A percentile compares a stretch with the other conserved stretches of the same genome.
Conservation (phyloP, 1,140 invertebrate species). For the Chrysomallon squamiferum region DNA sequence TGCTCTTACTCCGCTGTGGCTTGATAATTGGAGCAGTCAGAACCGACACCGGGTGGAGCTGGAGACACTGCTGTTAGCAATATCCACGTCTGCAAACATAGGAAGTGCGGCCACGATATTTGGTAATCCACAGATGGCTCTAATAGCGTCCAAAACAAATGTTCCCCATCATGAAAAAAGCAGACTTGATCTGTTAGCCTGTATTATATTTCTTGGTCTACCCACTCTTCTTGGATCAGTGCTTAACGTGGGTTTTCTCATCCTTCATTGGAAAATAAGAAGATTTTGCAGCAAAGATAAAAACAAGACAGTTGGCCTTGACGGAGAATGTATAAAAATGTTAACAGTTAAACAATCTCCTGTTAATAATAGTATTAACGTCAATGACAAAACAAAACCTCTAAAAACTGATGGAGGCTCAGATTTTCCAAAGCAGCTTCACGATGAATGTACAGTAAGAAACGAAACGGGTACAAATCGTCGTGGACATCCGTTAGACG, state of each 20-base stretch:
- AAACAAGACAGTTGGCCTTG: no score
- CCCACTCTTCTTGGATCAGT: conserved; percentile 10
- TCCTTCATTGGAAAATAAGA: conserved; percentile 3
- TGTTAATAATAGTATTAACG: no score
- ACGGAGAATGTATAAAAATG: no score
- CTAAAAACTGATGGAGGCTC: no score
- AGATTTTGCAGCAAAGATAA: no score
- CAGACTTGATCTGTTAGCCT: conserved; percentile 1
- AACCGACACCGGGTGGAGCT: conserved; percentile 13
- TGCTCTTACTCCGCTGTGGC: conserved; percentile 12
- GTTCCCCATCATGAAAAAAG: background rate
- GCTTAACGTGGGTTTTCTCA: conserved; percentile 12
- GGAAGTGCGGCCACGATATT: conserved; percentile 19
- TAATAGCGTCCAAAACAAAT: conserved; percentile 17
- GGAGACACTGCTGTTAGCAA: conserved; percentile 11
- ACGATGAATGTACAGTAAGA: no score
- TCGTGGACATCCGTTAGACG: no score
- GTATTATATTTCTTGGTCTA: conserved; percentile 8
- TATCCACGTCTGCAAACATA: conserved; percentile 20
- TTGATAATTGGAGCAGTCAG: conserved; percentile 13
- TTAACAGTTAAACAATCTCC: no score
- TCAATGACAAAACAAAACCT: no score
- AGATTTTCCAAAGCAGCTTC: no score
- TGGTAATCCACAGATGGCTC: conserved; percentile 24
- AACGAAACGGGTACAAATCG: no score